Conservation (phyloP, 2,113 vertebrate genomes). For the Sprattus sprattus region DNA sequence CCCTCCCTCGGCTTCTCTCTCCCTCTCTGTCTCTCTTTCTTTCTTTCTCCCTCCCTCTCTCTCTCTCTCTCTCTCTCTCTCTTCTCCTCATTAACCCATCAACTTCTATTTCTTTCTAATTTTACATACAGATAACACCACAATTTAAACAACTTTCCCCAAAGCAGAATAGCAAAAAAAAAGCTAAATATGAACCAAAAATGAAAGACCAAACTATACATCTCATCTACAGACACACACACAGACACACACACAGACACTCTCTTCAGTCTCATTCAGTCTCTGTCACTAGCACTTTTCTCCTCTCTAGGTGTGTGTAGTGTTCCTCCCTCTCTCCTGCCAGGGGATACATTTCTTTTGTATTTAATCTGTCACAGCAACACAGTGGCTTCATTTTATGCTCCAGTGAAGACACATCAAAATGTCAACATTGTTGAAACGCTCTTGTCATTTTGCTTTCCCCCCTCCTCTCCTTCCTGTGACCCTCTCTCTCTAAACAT, state of each 20-base stretch:
- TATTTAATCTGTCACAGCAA: background rate
- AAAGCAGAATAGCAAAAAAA: no score
- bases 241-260: no score
- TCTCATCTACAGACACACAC: no score
- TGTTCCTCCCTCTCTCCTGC: background rate
- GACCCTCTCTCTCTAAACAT: no score
- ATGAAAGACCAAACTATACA: no score
- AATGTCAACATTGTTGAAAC: background rate
- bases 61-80: no score
- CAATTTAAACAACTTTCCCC: no score
- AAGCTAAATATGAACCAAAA: no score
- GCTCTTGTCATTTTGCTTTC: background rate
- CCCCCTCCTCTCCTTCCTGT: no score
- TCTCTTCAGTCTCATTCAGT: background rate
- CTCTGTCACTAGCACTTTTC: background rate
- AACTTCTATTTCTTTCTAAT: no score
- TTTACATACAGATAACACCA: no score
- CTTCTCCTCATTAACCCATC: background rate
- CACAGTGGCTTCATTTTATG: background rate
- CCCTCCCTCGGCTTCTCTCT: background rate
- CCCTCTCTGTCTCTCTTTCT: background rate
- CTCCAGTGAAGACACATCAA: conserved; percentile 8
- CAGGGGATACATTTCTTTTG: background rate
- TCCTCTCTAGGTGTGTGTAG: background rate
- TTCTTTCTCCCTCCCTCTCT: background rate